phyloP scores from a whole-genome alignment of 2,888 invertebrate species.

The Noctua comes region DNA sequence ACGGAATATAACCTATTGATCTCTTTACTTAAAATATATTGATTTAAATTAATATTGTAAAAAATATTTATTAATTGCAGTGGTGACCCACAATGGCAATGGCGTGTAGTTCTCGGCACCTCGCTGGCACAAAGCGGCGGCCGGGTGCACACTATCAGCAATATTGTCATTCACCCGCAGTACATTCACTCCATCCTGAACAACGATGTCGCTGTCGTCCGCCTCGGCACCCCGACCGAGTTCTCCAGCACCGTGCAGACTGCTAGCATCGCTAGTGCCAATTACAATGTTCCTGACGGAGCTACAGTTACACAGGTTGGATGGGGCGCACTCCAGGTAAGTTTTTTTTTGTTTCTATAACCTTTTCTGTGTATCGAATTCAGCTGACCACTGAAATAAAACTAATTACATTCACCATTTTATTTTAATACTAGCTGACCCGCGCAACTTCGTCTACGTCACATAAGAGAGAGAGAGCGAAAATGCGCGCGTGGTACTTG shows the following conservation, averaged over 20 bases:
- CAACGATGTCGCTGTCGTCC: slow-evolving; percentile 73
- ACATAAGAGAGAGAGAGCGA: too few species aligned
- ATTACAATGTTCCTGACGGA: slow-evolving; percentile 38
- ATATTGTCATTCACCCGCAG: slow-evolving; percentile 64
- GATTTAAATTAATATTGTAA: background rate
- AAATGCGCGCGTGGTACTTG: too few species aligned
- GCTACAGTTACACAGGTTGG: slow-evolving; percentile 64
- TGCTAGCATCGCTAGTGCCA: slow-evolving; percentile 66
- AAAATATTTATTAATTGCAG: slow-evolving; percentile 5
- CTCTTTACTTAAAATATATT: background rate
- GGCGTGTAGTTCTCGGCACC: slow-evolving; percentile 74
- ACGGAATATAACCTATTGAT: background rate
- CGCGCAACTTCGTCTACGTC: too few species aligned
- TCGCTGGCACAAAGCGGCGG: slow-evolving; percentile 67
- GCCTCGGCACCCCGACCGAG: slow-evolving; percentile 61
- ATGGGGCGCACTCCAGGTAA: slow-evolving; percentile 74
- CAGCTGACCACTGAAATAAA: background rate
- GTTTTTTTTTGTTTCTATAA: background rate
- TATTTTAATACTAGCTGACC: background rate
- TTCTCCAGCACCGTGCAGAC: slow-evolving; percentile 46
- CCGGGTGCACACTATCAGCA: slow-evolving; percentile 52
- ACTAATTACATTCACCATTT: background rate
- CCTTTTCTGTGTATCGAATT: background rate
- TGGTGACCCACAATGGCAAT: slow-evolving; percentile 44
- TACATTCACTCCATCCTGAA: slow-evolving; percentile 63